Evolutionary conservation across 2,888 invertebrate species (phyloP), one percentile per base, ranked within the genome.

Genomic region (Phengaris alcon): DNA sequence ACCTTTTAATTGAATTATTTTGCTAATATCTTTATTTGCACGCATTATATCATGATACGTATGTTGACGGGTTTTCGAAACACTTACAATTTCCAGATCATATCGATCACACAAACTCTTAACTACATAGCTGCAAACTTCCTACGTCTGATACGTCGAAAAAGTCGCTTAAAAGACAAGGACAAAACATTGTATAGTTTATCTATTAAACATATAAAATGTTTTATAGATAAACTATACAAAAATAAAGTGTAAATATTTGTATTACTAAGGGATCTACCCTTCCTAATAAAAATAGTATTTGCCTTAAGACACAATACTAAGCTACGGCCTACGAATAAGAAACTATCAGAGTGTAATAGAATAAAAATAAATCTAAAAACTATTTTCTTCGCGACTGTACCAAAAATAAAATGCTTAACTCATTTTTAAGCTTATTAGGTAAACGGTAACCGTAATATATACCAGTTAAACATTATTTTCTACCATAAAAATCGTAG

Each of bases 401-500:
- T 64, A 64, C 64, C 64, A 9, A 64, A 52, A 64, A 57, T 59
- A 64, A 64, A 64, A 64, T 12, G 35, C 35, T 44, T 7, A 44
- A 12, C 35, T 44, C 6, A 64, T 64, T 64, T 64, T 64, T 64
- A 13, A 64, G 64, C 64, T 64, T 44, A 64, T 64, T 64, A 44
- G 13, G 64, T 64, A 35, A 3, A 3, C 3, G 1, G 35, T 35
- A 64, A 64, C 35, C 35, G 12, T 64, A 64, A 64, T 64, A 64
- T 64, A 64, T 13, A 44, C 64, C 35, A 12, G 64, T 64, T 64
- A 64, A 44, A 64, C 64, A 44, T 64, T 6, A 64, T 64, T 64
- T 64, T 64, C 35, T 64, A 64, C 44, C 64, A 64, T 44, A 64
- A 12, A 7, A 48, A 13, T n/a, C 1, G 46, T 48, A 9, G 15